Percentiles rank a stretch among this genome's conserved stretches.
phyloP scores from a whole-genome alignment of 1,140 invertebrate species.

The Drosophila ficusphila region DNA sequence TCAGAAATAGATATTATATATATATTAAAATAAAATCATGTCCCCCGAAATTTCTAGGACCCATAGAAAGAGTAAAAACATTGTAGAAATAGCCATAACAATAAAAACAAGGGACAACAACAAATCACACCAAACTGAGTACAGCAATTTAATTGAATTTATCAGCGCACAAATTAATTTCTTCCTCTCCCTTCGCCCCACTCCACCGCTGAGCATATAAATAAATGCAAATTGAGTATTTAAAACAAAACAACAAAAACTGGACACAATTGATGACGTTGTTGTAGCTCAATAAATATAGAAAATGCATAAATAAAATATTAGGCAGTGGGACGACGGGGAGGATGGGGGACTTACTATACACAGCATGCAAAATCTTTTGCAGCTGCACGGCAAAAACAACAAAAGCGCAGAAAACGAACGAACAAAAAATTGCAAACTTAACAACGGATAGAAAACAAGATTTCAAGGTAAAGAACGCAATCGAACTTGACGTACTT shows the following conservation, averaged over 20 bases:
- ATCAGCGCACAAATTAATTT: conserved; percentile 73
- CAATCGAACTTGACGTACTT: conserved; percentile 82
- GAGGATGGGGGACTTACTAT: neutral
- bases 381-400: conserved; percentile 62
- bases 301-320: conserved; percentile 77
- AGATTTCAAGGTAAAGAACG: conserved; percentile 83
- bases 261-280: conserved; percentile 62
- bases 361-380: conserved; percentile 68
- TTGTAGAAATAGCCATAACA: conserved; percentile 10
- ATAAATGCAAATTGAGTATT: conserved; percentile 79
- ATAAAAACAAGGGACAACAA: conserved; percentile 32
- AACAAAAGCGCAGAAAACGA: conserved; percentile 24
- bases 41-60: neutral
- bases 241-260: conserved; percentile 63
- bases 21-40: no score
- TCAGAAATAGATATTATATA: neutral
- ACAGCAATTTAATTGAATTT: conserved; percentile 79
- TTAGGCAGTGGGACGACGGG: conserved; percentile 46
- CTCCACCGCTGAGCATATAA: conserved; percentile 30
- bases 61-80: conserved; percentile 18
- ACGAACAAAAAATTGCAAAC: conserved; percentile 56
- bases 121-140: conserved; percentile 56
- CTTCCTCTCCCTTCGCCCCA: neutral
- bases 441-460: conserved; percentile 81
- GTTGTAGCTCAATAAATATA: conserved; percentile 69